These are phyloP conservation scores for Drosophila ezoana DNA, from an alignment of 2,888 invertebrate genomes.

Conservation along the genomic window DNA sequence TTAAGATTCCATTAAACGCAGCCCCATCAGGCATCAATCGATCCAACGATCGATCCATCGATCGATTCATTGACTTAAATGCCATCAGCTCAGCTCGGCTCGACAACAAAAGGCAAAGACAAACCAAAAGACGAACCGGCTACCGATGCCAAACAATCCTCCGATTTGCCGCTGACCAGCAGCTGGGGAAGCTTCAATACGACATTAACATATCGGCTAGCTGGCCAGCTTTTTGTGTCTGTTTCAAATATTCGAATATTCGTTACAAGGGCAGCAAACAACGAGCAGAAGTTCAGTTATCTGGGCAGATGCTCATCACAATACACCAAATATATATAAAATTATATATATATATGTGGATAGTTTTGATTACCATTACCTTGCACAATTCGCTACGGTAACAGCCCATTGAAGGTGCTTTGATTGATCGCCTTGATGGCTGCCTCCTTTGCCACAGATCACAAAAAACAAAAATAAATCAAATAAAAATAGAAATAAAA, in stretches of 20 bases:
- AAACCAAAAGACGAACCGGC: slow-evolving; percentile 54
- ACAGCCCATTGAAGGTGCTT: slow-evolving; percentile 58
- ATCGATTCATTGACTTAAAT: slow-evolving; percentile 56
- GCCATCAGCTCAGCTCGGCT: slow-evolving; percentile 59
- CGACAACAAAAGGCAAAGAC: slow-evolving; percentile 31
- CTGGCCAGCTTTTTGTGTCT: slow-evolving; percentile 25
- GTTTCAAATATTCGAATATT: slow-evolving; percentile 55
- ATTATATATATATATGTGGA: slow-evolving; percentile 34
- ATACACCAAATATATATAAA: slow-evolving; percentile 5
- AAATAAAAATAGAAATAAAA: slow-evolving; percentile 14
- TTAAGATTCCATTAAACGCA: slow-evolving; percentile 73
- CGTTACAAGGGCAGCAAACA: slow-evolving; percentile 71
- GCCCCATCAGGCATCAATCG: slow-evolving; percentile 39
- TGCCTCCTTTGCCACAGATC: slow-evolving; percentile 17
- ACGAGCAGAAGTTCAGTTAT: slow-evolving; percentile 59
- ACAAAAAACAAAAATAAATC: slow-evolving; percentile 7
- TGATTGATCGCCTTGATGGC: slow-evolving; percentile 66
- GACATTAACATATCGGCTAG: slow-evolving; percentile 72
- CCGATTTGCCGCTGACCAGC: slow-evolving; percentile 45
- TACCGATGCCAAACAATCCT: slow-evolving; percentile 41
- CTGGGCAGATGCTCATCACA: slow-evolving; percentile 29
- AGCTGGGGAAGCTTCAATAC: slow-evolving; percentile 27
- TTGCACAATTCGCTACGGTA: slow-evolving; percentile 62
- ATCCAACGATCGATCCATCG: slow-evolving; percentile 17
- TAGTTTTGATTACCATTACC: slow-evolving; percentile 65